These are phyloP conservation scores for Macrostomum lignano DNA, from an alignment of 1,140 invertebrate species.

Conservation along the genomic window DNA sequence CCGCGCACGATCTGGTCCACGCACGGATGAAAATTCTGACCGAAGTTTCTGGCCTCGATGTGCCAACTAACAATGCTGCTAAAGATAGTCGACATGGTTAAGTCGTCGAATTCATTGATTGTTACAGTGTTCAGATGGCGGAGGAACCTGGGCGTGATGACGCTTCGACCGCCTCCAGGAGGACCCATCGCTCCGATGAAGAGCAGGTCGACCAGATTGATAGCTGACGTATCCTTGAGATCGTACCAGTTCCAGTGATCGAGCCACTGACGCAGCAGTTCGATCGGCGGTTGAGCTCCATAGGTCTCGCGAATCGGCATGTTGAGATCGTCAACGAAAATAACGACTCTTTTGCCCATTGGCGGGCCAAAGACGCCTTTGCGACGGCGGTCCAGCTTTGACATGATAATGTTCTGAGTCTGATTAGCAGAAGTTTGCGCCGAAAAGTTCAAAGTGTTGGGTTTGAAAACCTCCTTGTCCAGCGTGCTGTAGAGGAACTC, in stretches of 20 bases:
- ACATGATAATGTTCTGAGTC: conserved; percentile 33
- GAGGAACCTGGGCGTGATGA: conserved; percentile 22
- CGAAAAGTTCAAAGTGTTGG: conserved; percentile 27
- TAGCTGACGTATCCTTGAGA: conserved; percentile 24
- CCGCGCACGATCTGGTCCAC: conserved; percentile 33
- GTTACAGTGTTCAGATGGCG: conserved; percentile 25
- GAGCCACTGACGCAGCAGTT: conserved; percentile 25
- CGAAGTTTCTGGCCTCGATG: conserved; percentile 40
- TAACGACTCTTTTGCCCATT: conserved; percentile 25
- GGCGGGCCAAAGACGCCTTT: conserved; percentile 27
- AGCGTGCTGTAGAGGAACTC: conserved; percentile 6
- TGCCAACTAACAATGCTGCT: conserved; percentile 41
- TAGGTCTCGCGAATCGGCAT: conserved; percentile 27
- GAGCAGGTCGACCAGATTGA: conserved; percentile 22
- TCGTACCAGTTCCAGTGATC: conserved; percentile 34
- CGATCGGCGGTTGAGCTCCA: conserved; percentile 27
- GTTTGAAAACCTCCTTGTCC: no score
- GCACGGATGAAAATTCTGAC: conserved; percentile 40
- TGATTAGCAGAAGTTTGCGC: conserved; percentile 28
- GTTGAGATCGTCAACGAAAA: conserved; percentile 29
- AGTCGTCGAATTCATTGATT: conserved; percentile 27
- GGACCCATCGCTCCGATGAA: conserved; percentile 26
- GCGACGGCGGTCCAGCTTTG: conserved; percentile 21
- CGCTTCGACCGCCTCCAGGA: conserved; percentile 24
- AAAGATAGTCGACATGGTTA: conserved; percentile 27